Evolutionary conservation across 2,888 invertebrate genomes (phyloP).

Genomic region (Dasysyrphus tricinctus): DNA sequence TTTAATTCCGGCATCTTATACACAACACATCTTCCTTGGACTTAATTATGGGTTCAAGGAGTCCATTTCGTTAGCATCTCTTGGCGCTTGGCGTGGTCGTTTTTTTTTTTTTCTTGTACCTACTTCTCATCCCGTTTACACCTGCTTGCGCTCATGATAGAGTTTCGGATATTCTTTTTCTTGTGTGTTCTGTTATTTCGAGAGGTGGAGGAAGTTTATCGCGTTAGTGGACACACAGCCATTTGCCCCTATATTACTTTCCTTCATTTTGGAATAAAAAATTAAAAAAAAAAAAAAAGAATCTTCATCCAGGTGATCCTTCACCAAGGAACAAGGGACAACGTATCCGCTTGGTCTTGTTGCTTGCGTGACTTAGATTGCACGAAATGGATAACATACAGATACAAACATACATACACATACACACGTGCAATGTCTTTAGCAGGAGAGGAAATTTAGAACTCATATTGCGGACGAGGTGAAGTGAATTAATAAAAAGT

Average conservation of each 20-base stretch:
- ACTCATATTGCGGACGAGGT: slow-evolving; percentile 30
- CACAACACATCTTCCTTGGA: slow-evolving; percentile 20
- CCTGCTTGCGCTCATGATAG: slow-evolving; percentile 3
- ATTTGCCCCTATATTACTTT: background rate
- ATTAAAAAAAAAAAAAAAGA: background rate
- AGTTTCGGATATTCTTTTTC: slow-evolving; percentile 3
- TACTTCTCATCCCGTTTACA: slow-evolving; percentile 14
- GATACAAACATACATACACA: slow-evolving; percentile 5
- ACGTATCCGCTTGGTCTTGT: slow-evolving; percentile 20
- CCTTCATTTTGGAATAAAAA: background rate
- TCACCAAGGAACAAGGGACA: slow-evolving; percentile 27
- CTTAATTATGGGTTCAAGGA: slow-evolving; percentile 68
- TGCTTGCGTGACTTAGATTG: slow-evolving; percentile 68
- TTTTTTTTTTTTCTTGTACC: background rate
- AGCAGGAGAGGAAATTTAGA: slow-evolving; percentile 3
- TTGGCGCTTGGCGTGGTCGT: slow-evolving; percentile 10
- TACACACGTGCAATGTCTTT: slow-evolving; percentile 16
- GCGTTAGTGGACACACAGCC: slow-evolving; percentile 57
- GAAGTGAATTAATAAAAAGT: slow-evolving; percentile 67
- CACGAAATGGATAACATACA: slow-evolving; percentile 46
- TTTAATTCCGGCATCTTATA: slow-evolving; percentile 57
- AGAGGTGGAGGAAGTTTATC: slow-evolving; percentile 38
- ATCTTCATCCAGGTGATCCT: slow-evolving; percentile 48
- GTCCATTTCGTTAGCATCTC: slow-evolving; percentile 54
- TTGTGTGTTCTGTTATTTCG: slow-evolving; percentile 43